These are phyloP conservation scores for Tetramorium alpestre DNA, from an alignment of 1,140 invertebrate species.

Conservation along the genomic window DNA sequence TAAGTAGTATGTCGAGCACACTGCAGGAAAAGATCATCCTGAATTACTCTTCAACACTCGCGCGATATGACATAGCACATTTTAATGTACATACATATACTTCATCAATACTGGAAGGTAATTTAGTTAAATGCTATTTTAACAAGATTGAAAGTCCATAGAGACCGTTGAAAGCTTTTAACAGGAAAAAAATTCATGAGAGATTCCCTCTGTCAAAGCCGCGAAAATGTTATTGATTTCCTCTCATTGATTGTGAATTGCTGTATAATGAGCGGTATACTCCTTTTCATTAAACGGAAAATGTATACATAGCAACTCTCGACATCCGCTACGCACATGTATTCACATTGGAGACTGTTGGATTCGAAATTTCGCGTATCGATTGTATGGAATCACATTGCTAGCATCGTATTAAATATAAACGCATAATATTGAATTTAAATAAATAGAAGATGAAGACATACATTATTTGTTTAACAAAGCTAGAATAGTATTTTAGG, in stretches of 20 bases:
- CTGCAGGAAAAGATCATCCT: conserved; percentile 28
- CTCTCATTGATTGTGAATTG: background rate
- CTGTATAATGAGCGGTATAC: background rate
- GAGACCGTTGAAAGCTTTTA: background rate
- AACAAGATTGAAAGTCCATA: conserved; percentile 52
- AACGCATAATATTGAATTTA: too few species aligned
- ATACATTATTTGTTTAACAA: too few species aligned
- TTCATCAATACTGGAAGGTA: conserved; percentile 56
- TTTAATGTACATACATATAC: background rate
- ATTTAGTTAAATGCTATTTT: conserved; percentile 51
- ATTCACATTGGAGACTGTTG: background rate
- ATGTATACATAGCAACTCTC: background rate
- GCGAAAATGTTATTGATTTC: conserved; percentile 21
- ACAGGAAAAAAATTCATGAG: background rate
- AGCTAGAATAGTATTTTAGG: too few species aligned
- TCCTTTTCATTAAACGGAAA: background rate
- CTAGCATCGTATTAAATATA: background rate
- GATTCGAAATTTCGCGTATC: conserved; percentile 18
- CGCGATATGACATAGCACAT: background rate
- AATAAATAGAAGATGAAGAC: too few species aligned
- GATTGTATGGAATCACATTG: background rate
- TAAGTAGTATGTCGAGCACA: background rate
- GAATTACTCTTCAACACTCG: conserved; percentile 35
- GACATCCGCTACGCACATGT: background rate
- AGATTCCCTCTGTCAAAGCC: background rate